These are phyloP conservation scores for Ctenomys sociabilis DNA, from an alignment of 2,113 vertebrate genomes.

Conservation along the genomic window DNA sequence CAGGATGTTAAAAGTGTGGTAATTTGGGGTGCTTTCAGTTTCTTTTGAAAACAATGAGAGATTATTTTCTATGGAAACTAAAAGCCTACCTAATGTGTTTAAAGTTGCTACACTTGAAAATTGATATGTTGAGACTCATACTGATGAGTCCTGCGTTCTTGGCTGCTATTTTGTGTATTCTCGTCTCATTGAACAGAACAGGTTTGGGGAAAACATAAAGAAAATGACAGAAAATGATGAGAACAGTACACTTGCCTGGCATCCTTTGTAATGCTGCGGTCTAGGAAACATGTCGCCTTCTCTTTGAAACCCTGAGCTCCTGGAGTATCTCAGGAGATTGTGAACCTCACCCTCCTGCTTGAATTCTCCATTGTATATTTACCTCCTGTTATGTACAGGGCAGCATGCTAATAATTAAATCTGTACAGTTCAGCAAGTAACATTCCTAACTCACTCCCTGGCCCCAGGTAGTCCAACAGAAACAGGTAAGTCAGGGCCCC, in stretches of 20 bases:
- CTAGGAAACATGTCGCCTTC: slow-evolving; percentile 8
- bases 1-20: slow-evolving; percentile 84
- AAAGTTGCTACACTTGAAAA: slow-evolving; percentile 82
- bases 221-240: slow-evolving; percentile 66
- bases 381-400: slow-evolving; percentile 32
- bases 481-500: slow-evolving; percentile 41
- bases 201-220: slow-evolving; percentile 67
- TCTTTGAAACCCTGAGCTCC: slow-evolving; percentile 35
- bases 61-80: slow-evolving; percentile 83
- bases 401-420: slow-evolving; percentile 66
- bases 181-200: slow-evolving; percentile 63
- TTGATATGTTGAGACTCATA: slow-evolving; percentile 79
- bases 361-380: slow-evolving; percentile 54
- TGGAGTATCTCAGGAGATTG: neutral
- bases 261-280: neutral
- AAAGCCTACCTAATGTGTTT: slow-evolving; percentile 79
- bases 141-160: slow-evolving; percentile 68
- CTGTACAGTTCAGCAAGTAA: slow-evolving; percentile 72
- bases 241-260: slow-evolving; percentile 23
- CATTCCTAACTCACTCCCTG: neutral
- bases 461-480: neutral
- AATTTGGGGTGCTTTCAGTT: slow-evolving; percentile 84
- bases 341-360: slow-evolving; percentile 52
- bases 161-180: slow-evolving; percentile 76
- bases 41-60: slow-evolving; percentile 79